Conservation (phyloP, 2,797 vertebrate species). For the Philypnodon macrostomus region DNA sequence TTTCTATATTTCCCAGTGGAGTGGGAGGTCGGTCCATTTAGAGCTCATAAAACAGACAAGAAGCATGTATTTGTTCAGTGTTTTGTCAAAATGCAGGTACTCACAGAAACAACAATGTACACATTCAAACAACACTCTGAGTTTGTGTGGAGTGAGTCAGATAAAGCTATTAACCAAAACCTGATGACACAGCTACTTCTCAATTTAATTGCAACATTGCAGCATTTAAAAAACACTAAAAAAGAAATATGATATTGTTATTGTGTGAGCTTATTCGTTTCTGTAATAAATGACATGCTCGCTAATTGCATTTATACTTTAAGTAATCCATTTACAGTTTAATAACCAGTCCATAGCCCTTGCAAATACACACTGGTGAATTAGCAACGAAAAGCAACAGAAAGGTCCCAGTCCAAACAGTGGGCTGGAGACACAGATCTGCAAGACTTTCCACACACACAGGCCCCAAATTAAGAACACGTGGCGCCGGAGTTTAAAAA, state of each 20-base stretch:
- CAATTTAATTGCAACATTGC: slow-evolving; percentile 21
- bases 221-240: slow-evolving; percentile 17
- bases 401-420: not conserved
- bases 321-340: slow-evolving; percentile 32
- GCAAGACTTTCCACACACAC: slow-evolving; percentile 73
- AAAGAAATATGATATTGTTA: slow-evolving; percentile 30
- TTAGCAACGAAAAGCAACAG: slow-evolving; percentile 2
- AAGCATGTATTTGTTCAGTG: too few species aligned
- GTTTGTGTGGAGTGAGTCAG: too few species aligned
- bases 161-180: too few species aligned
- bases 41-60: too few species aligned
- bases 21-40: too few species aligned
- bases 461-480: slow-evolving; percentile 68
- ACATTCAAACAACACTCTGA: too few species aligned
- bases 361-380: slow-evolving; percentile 13
- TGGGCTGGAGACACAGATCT: too few species aligned
- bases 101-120: too few species aligned
- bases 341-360: slow-evolving; percentile 33
- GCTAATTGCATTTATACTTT: slow-evolving; percentile 28
- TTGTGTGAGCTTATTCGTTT: slow-evolving; percentile 30
- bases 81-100: too few species aligned
- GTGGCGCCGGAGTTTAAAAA: slow-evolving; percentile 40
- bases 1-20: too few species aligned
- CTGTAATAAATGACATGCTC: slow-evolving; percentile 26
- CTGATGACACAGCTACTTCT: too few species aligned